Conservation (phyloP, 2,797 vertebrate species). For the Gymnothorax javanicus region DNA sequence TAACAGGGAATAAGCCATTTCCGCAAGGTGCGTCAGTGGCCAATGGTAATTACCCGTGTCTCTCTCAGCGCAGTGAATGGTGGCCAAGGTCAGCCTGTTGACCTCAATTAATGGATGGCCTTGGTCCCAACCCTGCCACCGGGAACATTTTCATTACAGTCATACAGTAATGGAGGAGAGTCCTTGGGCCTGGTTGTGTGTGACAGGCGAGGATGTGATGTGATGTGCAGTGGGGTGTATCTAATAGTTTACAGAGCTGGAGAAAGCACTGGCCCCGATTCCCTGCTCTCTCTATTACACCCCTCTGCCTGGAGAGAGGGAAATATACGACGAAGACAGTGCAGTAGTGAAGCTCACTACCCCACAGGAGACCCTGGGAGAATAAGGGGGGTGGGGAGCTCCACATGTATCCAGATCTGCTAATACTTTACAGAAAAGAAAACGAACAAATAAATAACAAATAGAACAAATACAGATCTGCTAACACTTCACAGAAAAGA, state of each 20-base stretch:
- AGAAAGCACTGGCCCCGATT: background rate
- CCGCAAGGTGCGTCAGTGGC: conserved; percentile 28
- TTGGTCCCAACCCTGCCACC: background rate
- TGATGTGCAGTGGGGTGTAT: conserved; percentile 4
- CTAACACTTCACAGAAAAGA: conserved; percentile 9
- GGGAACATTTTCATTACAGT: background rate
- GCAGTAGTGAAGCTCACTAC: conserved; percentile 7
- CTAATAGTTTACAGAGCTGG: conserved; percentile 23
- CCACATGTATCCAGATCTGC: background rate
- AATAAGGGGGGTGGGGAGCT: background rate
- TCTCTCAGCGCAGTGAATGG: background rate
- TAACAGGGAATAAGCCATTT: conserved; percentile 18
- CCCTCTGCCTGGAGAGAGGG: conserved; percentile 1
- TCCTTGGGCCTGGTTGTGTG: background rate
- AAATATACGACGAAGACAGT: conserved; percentile 5
- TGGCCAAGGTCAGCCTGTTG: background rate
- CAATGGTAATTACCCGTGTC: conserved; percentile 27
- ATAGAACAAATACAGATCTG: background rate
- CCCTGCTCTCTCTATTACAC: background rate
- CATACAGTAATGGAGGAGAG: background rate
- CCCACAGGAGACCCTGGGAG: conserved; percentile 1
- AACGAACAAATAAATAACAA: conserved; percentile 2
- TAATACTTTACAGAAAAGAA: conserved; percentile 10
- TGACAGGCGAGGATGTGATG: conserved; percentile 6
- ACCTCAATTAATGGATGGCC: background rate